These are phyloP conservation scores for Chionomys nivalis DNA, from an alignment of 2,113 vertebrate species.

Conservation along the genomic window DNA sequence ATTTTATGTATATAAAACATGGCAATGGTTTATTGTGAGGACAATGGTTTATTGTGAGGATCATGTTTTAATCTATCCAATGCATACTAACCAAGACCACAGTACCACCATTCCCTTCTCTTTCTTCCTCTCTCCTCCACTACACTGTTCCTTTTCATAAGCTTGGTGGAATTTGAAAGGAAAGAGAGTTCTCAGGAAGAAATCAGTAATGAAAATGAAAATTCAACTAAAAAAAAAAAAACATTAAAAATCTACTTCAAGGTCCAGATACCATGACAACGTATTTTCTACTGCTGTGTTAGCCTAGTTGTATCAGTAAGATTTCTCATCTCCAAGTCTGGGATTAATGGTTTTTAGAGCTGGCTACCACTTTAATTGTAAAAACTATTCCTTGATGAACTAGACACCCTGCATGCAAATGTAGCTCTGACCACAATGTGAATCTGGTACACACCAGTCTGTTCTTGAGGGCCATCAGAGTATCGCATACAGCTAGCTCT, in stretches of 20 bases:
- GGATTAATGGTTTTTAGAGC: neutral
- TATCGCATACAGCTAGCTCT: neutral
- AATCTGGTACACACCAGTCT: neutral
- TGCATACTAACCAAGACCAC: neutral
- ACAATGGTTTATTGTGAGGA: neutral
- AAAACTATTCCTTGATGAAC: neutral
- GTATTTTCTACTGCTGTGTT: neutral
- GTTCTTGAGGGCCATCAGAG: neutral
- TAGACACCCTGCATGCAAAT: neutral
- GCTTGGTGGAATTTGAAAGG: neutral
- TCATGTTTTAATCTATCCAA: neutral
- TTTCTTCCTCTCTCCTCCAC: neutral
- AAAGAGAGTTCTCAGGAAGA: conserved; percentile 14
- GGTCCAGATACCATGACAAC: neutral
- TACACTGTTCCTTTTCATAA: neutral
- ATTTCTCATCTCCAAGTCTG: neutral
- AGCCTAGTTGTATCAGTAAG: neutral
- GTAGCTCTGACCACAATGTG: neutral
- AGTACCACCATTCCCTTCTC: neutral
- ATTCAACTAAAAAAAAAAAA: neutral
- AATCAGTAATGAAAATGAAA: conserved; percentile 11
- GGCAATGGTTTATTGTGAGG: neutral
- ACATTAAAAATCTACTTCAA: neutral
- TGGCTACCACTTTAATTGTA: neutral
- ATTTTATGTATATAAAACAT: neutral